Conservation (phyloP, 2,797 vertebrate genomes). For the Ctenochaetus hawaiiensis region DNA sequence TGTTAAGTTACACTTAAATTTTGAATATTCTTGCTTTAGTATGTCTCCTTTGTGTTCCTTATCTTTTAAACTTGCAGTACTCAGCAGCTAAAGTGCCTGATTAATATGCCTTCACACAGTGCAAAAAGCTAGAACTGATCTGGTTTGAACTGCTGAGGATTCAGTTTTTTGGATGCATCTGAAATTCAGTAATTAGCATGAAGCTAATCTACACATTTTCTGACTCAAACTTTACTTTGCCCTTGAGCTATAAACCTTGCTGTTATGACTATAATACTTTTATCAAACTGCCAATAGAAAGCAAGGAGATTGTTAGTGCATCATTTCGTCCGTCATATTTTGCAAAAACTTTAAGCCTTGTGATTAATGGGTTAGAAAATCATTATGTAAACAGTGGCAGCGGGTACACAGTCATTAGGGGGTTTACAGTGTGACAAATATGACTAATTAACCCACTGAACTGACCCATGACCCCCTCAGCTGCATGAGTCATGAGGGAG, state of each 20-base stretch:
- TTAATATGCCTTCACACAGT: no score
- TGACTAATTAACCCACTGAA: slow-evolving; percentile 73
- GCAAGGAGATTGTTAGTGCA: slow-evolving; percentile 30
- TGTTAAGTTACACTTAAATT: no score
- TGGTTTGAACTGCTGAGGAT: no score
- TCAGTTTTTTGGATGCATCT: background rate
- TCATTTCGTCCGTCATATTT: slow-evolving; percentile 19
- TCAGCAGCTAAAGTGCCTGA: no score
- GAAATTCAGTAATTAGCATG: background rate
- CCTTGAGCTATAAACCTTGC: slow-evolving; percentile 28
- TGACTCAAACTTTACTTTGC: slow-evolving; percentile 17
- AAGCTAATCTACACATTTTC: slow-evolving; percentile 16
- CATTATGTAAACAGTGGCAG: slow-evolving; percentile 70
- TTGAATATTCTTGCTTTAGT: no score
- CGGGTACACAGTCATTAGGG: slow-evolving; percentile 60
- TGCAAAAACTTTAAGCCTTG: slow-evolving; percentile 22
- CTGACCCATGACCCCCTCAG: slow-evolving; percentile 59
- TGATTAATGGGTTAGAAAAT: slow-evolving; percentile 73
- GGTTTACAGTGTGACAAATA: slow-evolving; percentile 67
- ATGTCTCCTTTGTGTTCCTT: no score
- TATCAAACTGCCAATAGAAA: slow-evolving; percentile 17
- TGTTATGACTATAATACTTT: slow-evolving; percentile 17
- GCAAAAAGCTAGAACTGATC: no score
- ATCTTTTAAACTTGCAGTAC: no score
- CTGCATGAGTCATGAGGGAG: slow-evolving; percentile 35